These are phyloP conservation scores for Aphodius granarius DNA, from an alignment of 2,888 invertebrate genomes.

Conservation along the genomic window DNA sequence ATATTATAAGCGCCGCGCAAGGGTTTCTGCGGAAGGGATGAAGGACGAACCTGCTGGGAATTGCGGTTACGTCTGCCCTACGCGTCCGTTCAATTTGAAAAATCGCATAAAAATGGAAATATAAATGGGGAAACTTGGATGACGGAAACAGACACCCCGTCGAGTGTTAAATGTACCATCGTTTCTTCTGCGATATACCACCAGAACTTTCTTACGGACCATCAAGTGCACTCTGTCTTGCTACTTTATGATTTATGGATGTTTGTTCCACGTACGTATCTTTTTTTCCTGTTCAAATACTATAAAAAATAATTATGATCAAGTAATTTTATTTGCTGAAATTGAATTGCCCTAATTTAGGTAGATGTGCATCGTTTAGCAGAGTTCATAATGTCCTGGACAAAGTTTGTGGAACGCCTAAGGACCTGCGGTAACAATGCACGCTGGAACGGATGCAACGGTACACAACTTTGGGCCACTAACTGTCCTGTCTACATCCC, in stretches of 20 bases:
- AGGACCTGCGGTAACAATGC: neutral
- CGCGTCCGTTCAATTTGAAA: slow-evolving; percentile 18
- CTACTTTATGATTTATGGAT: neutral
- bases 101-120: slow-evolving; percentile 24
- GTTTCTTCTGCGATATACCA: neutral
- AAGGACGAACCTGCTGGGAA: neutral
- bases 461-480: neutral
- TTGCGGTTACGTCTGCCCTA: neutral
- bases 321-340: neutral
- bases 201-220: neutral
- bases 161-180: slow-evolving; percentile 16
- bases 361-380: neutral
- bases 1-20: neutral
- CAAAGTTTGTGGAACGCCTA: neutral
- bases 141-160: slow-evolving; percentile 20
- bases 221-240: neutral
- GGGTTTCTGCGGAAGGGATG: neutral
- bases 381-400: neutral
- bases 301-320: neutral
- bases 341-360: neutral
- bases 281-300: no score
- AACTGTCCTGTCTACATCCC: neutral
- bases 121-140: slow-evolving; percentile 24
- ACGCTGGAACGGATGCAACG: neutral
- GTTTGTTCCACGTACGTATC: no score